A percentile compares a stretch with the other conserved stretches of the same genome.
Conservation (phyloP, 2,113 vertebrate species). For the Cavia porcellus region DNA sequence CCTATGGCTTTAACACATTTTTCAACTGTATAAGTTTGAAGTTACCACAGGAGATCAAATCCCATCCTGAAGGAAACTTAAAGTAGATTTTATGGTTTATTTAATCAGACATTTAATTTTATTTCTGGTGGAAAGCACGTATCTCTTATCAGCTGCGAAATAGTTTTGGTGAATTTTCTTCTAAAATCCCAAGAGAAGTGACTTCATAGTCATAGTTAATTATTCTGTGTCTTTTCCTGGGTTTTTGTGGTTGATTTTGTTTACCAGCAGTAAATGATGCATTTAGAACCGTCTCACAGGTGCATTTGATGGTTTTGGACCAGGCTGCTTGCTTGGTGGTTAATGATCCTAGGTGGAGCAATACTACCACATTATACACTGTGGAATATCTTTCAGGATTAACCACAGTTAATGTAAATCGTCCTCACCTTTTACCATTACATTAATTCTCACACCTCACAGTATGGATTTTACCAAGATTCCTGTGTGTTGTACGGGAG, state of each 20-base stretch:
- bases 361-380: not conserved
- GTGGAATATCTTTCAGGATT: not conserved
- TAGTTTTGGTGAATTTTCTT: slow-evolving; percentile 26
- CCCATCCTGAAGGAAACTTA: slow-evolving; percentile 23
- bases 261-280: not conserved
- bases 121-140: not conserved
- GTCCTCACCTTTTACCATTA: not conserved
- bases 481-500: not conserved
- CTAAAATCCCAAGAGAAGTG: not conserved
- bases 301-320: not conserved
- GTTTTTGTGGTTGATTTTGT: not conserved
- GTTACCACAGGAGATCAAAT: slow-evolving; percentile 50
- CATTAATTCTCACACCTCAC: not conserved
- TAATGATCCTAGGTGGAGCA: not conserved
- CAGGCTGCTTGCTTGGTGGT: not conserved
- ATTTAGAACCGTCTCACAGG: not conserved
- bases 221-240: not conserved
- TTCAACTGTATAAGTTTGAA: slow-evolving; percentile 30
- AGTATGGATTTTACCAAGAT: not conserved
- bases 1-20: slow-evolving; percentile 22
- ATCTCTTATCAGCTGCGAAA: not conserved
- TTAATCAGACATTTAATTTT: slow-evolving; percentile 11
- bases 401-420: not conserved
- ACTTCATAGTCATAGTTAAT: not conserved
- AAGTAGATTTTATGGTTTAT: not conserved